These are phyloP conservation scores for Temnothorax curvispinosus DNA, from an alignment of 1,140 invertebrate species.

Conservation along the genomic window DNA sequence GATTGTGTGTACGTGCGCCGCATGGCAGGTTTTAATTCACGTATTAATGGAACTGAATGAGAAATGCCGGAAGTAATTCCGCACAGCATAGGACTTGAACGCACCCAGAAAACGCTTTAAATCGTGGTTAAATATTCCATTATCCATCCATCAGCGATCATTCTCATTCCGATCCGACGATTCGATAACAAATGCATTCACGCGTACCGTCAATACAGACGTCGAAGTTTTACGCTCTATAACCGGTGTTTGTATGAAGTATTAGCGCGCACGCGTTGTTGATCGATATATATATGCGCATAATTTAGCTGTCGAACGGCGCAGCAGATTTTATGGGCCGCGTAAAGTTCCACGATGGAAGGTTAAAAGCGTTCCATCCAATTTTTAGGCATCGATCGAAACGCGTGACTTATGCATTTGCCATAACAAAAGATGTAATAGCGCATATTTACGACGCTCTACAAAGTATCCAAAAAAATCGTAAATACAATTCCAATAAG, in stretches of 20 bases:
- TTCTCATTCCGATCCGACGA: constrained; percentile 62
- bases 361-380: constrained; percentile 39
- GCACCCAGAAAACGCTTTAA: constrained; percentile 56
- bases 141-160: constrained; percentile 65
- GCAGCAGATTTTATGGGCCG: constrained; percentile 43
- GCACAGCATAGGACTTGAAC: constrained; percentile 23
- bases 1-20: not conserved
- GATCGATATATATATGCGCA: constrained; percentile 61
- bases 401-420: not conserved
- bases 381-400: constrained; percentile 34
- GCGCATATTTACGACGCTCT: not conserved
- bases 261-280: constrained; percentile 43
- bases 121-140: constrained; percentile 56
- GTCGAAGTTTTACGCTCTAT: constrained; percentile 47
- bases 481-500: not conserved
- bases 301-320: constrained; percentile 48
- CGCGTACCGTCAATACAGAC: constrained; percentile 52
- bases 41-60: constrained; percentile 49
- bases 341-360: constrained; percentile 51
- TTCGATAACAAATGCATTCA: constrained; percentile 54
- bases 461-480: not conserved
- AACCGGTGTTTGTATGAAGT: constrained; percentile 53
- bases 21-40: constrained; percentile 20
- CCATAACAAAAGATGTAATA: not conserved
- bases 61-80: constrained; percentile 53